Evolutionary conservation across 2,113 vertebrate species (phyloP).

Genomic region (Sorex fumeus): DNA sequence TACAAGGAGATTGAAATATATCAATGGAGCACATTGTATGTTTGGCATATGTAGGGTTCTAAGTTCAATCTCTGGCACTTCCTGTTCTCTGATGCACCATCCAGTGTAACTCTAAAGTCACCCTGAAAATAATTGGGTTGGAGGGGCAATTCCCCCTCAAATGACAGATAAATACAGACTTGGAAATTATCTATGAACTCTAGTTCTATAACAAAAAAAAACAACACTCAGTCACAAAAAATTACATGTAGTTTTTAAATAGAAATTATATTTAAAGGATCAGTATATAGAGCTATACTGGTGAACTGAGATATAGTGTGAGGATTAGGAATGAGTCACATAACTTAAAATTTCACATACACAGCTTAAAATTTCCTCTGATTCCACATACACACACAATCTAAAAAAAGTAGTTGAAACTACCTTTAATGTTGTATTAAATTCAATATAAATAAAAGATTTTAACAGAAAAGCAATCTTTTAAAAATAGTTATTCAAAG

Average conservation of each 20-base stretch:
- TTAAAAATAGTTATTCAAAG: not conserved
- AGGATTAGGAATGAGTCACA: not conserved
- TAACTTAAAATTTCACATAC: too few relatives aligned
- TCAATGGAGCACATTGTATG: too few relatives aligned
- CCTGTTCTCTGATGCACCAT: too few relatives aligned
- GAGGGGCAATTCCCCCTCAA: too few relatives aligned
- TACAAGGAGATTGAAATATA: not conserved
- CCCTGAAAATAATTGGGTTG: too few relatives aligned
- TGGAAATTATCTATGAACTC: not conserved
- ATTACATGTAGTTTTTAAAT: not conserved
- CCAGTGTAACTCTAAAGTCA: too few relatives aligned
- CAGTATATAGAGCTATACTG: not conserved
- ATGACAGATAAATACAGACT: too few relatives aligned
- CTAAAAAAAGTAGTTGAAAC: slow-evolving; percentile 20
- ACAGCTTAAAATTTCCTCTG: not conserved
- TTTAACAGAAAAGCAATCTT: not conserved
- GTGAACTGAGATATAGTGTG: not conserved
- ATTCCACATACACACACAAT: not conserved
- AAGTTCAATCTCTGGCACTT: too few relatives aligned
- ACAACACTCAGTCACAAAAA: not conserved
- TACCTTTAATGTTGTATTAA: not conserved
- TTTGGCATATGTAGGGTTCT: too few relatives aligned
- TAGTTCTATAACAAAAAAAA: not conserved
- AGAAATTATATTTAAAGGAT: not conserved
- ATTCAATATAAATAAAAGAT: not conserved